phyloP scores from a whole-genome alignment of 2,888 invertebrate genomes.

The Dryobota labecula region DNA sequence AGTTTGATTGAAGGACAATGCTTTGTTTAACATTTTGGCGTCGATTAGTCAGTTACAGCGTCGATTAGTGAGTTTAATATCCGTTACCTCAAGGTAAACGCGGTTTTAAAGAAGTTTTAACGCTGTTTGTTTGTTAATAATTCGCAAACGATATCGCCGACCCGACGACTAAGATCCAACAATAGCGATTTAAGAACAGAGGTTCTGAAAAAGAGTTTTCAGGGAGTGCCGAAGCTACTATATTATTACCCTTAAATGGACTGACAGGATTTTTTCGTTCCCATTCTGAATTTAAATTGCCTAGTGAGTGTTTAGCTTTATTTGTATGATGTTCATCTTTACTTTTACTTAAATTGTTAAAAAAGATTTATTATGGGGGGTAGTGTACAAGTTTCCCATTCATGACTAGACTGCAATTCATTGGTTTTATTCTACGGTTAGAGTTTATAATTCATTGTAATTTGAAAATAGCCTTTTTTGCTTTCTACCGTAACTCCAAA shows the following conservation, averaged over 20 bases:
- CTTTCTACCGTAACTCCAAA: neutral
- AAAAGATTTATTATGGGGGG: neutral
- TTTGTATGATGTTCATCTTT: conserved; percentile 61
- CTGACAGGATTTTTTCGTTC: conserved; percentile 52
- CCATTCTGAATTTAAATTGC: conserved; percentile 54
- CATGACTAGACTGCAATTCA: neutral
- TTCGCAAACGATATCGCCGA: conserved; percentile 57
- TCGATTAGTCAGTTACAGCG: conserved; percentile 29
- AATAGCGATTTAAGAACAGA: conserved; percentile 64
- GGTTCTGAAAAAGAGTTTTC: no score
- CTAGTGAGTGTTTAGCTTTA: conserved; percentile 47
- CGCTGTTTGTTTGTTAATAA: conserved; percentile 66
- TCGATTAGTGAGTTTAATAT: conserved; percentile 46
- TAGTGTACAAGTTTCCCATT: neutral
- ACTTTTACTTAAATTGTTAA: conserved; percentile 26
- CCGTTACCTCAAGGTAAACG: conserved; percentile 42
- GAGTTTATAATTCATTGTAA: neutral
- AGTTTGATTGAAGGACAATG: conserved; percentile 1
- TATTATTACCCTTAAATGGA: conserved; percentile 62
- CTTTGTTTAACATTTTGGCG: conserved; percentile 20
- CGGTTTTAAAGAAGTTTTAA: conserved; percentile 46
- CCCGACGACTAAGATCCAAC: conserved; percentile 55
- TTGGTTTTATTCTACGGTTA: neutral
- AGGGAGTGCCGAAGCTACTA: conserved; percentile 52
- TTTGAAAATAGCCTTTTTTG: conserved; percentile 11